Percentiles rank a stretch among this genome's conserved stretches.
Evolutionary conservation across 2,888 invertebrate genomes (phyloP).

Genomic region (Oscheius sp.): DNA sequence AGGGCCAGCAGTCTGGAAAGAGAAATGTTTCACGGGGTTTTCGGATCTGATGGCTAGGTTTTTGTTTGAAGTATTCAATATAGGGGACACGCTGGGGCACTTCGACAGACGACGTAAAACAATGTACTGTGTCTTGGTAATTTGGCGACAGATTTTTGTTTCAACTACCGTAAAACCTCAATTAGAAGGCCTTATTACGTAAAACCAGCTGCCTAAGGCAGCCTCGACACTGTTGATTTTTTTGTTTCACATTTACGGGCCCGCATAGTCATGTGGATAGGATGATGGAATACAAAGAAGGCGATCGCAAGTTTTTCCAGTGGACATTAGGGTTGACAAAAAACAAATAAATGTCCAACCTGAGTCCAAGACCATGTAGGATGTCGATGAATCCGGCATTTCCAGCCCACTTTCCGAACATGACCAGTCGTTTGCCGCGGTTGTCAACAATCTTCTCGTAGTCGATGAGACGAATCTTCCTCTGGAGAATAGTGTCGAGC

Average conservation of each 20-base stretch:
- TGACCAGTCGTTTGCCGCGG: slow-evolving; percentile 89
- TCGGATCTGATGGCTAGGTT: not conserved
- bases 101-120: too few species aligned
- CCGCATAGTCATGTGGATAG: too few species aligned
- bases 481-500: slow-evolving; percentile 92
- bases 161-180: too few species aligned
- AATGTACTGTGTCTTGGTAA: too few species aligned
- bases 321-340: not conserved
- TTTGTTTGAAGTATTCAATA: not conserved
- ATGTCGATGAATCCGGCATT: slow-evolving; percentile 96
- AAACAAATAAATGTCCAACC: slow-evolving; percentile 74
- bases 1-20: slow-evolving; percentile 88
- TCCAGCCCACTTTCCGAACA: slow-evolving; percentile 98
- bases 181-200: too few species aligned
- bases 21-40: not conserved
- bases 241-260: too few species aligned
- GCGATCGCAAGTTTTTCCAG: too few species aligned
- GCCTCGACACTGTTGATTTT: too few species aligned
- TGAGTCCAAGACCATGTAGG: slow-evolving; percentile 92
- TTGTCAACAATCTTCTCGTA: slow-evolving; percentile 95
- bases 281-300: too few species aligned
- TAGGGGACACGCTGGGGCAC: too few species aligned
- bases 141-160: too few species aligned
- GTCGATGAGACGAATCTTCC: slow-evolving; percentile 92
- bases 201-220: too few species aligned